Evolutionary conservation across 2,113 vertebrate species (phyloP).

Genomic region (Sander vitreus): DNA sequence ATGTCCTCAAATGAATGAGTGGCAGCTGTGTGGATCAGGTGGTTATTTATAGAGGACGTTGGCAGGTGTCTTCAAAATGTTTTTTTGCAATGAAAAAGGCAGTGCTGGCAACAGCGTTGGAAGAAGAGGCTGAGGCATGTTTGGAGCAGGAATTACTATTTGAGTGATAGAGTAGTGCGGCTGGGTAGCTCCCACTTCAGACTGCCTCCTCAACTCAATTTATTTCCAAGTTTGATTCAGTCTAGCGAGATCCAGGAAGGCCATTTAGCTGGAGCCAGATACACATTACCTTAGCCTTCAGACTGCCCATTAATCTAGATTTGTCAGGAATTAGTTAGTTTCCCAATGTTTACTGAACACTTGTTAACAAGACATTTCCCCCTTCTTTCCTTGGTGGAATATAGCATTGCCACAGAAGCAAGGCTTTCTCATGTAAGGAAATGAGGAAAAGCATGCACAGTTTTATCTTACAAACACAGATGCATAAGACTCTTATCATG

Average conservation of each 20-base stretch:
- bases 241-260: slow-evolving; percentile 25
- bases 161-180: slow-evolving; percentile 31
- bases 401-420: not conserved
- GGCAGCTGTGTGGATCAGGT: slow-evolving; percentile 61
- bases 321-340: slow-evolving; percentile 27
- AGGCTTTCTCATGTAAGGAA: slow-evolving; percentile 20
- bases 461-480: slow-evolving; percentile 64
- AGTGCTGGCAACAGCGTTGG: slow-evolving; percentile 23
- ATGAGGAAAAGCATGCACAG: slow-evolving; percentile 22
- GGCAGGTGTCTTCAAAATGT: slow-evolving; percentile 43
- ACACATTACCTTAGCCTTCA: slow-evolving; percentile 41
- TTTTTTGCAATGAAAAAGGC: slow-evolving; percentile 55
- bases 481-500: slow-evolving; percentile 57
- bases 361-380: slow-evolving; percentile 30
- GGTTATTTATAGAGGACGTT: slow-evolving; percentile 54
- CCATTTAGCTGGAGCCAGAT: slow-evolving; percentile 29
- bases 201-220: slow-evolving; percentile 45
- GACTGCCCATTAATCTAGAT: slow-evolving; percentile 52
- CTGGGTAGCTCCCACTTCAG: slow-evolving; percentile 55
- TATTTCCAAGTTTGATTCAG: slow-evolving; percentile 64
- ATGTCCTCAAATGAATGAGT: slow-evolving; percentile 47
- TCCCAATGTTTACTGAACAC: slow-evolving; percentile 30
- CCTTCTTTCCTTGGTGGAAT: not conserved
- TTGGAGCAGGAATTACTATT: slow-evolving; percentile 57
- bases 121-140: slow-evolving; percentile 49